Base-by-base conservation (phyloP, 2,113 vertebrate species). In the Dasyurus viverrinus region DNA sequence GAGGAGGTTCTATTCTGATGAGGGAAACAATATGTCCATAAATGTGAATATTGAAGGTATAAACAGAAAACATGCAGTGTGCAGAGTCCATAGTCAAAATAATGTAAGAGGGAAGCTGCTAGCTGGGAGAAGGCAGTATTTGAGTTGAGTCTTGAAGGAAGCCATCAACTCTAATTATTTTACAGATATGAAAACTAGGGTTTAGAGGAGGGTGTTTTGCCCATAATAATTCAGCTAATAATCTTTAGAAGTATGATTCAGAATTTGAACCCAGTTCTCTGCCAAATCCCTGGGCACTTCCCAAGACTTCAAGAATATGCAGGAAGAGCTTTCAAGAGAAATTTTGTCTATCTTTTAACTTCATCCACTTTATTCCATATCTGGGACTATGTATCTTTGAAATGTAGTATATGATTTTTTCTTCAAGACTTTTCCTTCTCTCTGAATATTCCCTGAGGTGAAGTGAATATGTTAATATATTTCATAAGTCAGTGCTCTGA, bases 341-440 rank as follows among this genome's bases (percentile, higher is more conserved):
- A 23, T 42, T n/a, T 89, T 57, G 91, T 97, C 95, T 54, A 94
- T 46, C 36, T 26, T 36, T 26, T 46, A 46, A 92, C 94, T 55
- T 91, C 54, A 54, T 57, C 48, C 76, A 48, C 84, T 48, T 89
- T 30, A 89, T 95, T 54, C 68, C 50, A 48, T 25, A 19, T 94
- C 54, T 89, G 8, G n/a, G 92, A 54, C 53, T 46, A 19, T 42
- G 68, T 53, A 22, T 54, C 36, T 9, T 53, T 9, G 94, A 89
- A 54, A 91, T 93, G 25, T 94, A 42, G 30, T 93, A 57, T 50
- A 54, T 54, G 23, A 76, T 92, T 89, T 84, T n/a, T 90, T 76
- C 2, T 47, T 54, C 90, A 95, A 97, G 97, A 94, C 96, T 96
- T 94, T 97, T 96, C 97, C 95, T 97, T 95, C 92, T 89, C 22